Evolutionary conservation across 1,140 invertebrate species (phyloP).

Genomic region (Vanessa atalanta): DNA sequence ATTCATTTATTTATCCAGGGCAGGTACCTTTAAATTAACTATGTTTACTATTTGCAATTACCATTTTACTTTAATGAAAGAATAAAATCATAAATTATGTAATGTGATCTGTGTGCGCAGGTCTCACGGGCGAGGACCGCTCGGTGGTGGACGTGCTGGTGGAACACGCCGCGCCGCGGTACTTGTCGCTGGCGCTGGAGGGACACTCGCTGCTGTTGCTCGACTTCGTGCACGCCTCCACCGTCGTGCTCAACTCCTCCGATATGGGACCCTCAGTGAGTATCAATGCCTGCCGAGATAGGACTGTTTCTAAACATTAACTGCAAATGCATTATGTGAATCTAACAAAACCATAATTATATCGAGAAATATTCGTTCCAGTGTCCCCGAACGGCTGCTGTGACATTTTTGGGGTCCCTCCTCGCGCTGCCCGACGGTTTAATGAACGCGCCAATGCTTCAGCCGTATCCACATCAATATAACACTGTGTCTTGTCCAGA

Average conservation of each 20-base stretch:
- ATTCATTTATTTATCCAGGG: too few relatives aligned
- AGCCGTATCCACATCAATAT: constrained; percentile 87
- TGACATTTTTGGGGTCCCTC: constrained; percentile 94
- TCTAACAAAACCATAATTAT: too few relatives aligned
- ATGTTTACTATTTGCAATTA: too few relatives aligned
- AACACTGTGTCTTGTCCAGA: constrained; percentile 87
- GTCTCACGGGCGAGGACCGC: constrained; percentile 83
- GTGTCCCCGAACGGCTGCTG: constrained; percentile 93
- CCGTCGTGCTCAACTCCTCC: constrained; percentile 90
- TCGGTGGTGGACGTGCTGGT: constrained; percentile 83
- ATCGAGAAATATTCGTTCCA: constrained; percentile 54
- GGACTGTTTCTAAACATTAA: too few relatives aligned
- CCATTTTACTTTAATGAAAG: too few relatives aligned
- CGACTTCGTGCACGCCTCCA: constrained; percentile 95
- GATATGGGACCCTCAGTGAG: constrained; percentile 88
- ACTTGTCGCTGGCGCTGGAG: constrained; percentile 93
- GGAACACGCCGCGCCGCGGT: constrained; percentile 87
- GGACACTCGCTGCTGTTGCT: constrained; percentile 93
- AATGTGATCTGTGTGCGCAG: constrained; percentile 44
- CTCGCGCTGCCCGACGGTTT: constrained; percentile 90
- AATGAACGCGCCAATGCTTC: constrained; percentile 89
- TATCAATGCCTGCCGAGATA: not conserved
- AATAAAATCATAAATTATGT: too few relatives aligned
- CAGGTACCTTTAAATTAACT: too few relatives aligned
- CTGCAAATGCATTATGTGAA: not conserved